These are phyloP conservation scores for Empis stercorea DNA, from an alignment of 2,888 invertebrate genomes.

Conservation along the genomic window DNA sequence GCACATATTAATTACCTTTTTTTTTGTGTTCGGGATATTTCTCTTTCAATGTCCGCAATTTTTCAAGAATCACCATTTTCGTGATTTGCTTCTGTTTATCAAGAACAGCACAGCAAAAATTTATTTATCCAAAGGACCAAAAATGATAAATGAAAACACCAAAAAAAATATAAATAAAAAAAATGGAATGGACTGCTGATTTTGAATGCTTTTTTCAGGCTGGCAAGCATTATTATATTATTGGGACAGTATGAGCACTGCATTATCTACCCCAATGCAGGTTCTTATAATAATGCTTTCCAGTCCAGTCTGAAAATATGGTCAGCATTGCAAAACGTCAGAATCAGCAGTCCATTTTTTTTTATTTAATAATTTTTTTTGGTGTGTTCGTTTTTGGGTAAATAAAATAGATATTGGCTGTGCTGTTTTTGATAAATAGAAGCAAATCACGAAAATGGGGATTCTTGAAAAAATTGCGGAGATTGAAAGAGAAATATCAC, in stretches of 20 bases:
- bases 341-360: neutral
- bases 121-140: neutral
- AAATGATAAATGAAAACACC: neutral
- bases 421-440: too few relatives aligned
- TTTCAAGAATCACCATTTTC: conserved; percentile 94
- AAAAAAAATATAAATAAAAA: neutral
- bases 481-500: conserved; percentile 95
- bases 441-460: conserved; percentile 55
- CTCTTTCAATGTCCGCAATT: conserved; percentile 96
- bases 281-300: too few relatives aligned
- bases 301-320: too few relatives aligned
- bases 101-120: neutral
- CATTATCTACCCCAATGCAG: too few relatives aligned
- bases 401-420: neutral
- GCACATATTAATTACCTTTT: conserved; percentile 67
- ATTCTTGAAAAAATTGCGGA: conserved; percentile 98
- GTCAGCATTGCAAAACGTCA: too few relatives aligned
- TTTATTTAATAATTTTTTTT: neutral
- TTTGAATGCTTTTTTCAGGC: too few relatives aligned
- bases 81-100: neutral
- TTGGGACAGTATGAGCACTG: too few relatives aligned
- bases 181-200: neutral
- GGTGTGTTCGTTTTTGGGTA: neutral
- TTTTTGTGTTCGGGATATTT: conserved; percentile 97
- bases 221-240: too few relatives aligned